These are phyloP conservation scores for Chlorodrepanis virens DNA, from an alignment of 2,113 vertebrate genomes.

Conservation along the genomic window DNA sequence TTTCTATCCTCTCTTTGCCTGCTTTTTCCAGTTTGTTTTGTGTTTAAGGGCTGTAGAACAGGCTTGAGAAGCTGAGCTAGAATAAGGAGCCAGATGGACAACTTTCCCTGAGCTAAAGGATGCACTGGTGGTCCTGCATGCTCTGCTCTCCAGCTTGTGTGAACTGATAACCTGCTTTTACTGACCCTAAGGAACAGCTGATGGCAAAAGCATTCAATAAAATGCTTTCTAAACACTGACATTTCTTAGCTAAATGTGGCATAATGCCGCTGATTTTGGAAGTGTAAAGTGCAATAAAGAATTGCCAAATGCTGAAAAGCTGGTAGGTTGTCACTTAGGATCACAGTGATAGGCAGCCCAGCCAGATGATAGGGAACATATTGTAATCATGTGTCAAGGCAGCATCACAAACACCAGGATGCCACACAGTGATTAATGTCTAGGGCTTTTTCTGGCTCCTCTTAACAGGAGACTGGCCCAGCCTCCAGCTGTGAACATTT, in stretches of 20 bases:
- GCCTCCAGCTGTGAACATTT: slow-evolving; percentile 37
- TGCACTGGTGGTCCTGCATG: too few species aligned
- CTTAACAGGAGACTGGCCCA: not conserved
- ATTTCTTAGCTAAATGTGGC: not conserved
- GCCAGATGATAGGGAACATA: not conserved
- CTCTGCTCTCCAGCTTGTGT: not conserved
- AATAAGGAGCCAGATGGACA: not conserved
- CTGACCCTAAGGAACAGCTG: not conserved
- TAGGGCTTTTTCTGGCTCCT: slow-evolving; percentile 30
- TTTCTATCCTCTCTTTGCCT: not conserved
- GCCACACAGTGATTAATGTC: slow-evolving; percentile 44
- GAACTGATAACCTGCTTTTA: not conserved
- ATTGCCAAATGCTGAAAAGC: not conserved
- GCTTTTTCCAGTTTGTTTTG: not conserved
- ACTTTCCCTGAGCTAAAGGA: not conserved
- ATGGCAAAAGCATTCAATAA: not conserved
- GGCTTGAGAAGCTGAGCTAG: not conserved
- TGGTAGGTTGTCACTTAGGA: not conserved
- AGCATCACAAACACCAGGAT: slow-evolving; percentile 16
- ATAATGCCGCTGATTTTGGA: not conserved
- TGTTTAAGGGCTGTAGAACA: not conserved
- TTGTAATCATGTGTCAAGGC: not conserved
- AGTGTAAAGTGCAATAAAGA: not conserved
- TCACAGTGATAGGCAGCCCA: not conserved
- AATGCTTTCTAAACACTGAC: not conserved